phyloP scores from a whole-genome alignment of 2,888 invertebrate genomes.

The Hermaeophaga mercurialis region DNA sequence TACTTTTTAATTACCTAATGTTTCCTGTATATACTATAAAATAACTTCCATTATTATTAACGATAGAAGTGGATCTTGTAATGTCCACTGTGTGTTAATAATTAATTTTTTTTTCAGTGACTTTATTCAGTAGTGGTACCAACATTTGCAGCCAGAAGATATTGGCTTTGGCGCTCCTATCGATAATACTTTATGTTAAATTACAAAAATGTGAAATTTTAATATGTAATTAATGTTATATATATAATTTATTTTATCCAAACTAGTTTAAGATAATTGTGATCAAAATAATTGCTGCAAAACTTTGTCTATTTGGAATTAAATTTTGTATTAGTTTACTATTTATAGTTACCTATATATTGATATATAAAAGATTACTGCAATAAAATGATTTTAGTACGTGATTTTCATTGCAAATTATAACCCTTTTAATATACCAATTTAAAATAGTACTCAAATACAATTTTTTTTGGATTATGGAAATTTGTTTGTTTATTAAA shows the following conservation, averaged over 20 bases:
- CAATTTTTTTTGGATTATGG: no score
- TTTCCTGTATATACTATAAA: no score
- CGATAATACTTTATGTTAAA: neutral
- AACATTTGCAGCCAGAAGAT: neutral
- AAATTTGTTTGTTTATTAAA: no score
- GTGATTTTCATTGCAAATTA: neutral
- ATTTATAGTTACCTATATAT: slow-evolving; percentile 6
- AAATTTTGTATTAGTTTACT: slow-evolving; percentile 1
- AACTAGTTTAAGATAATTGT: slow-evolving; percentile 5
- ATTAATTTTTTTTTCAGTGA: slow-evolving; percentile 6
- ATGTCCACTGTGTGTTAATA: no score
- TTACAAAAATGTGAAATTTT: slow-evolving; percentile 11
- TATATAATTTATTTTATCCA: neutral
- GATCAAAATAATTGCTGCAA: neutral
- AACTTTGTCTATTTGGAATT: slow-evolving; percentile 1
- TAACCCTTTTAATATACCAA: no score
- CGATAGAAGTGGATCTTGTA: no score
- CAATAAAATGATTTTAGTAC: slow-evolving; percentile 15
- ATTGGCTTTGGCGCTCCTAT: neutral
- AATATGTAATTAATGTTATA: slow-evolving; percentile 3
- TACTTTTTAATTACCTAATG: no score
- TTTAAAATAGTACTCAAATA: no score
- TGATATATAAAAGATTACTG: slow-evolving; percentile 2
- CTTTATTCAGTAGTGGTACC: slow-evolving; percentile 5
- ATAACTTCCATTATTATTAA: no score